Conservation (phyloP, 2,888 invertebrate genomes). For the Trissolcus brochymenae region DNA sequence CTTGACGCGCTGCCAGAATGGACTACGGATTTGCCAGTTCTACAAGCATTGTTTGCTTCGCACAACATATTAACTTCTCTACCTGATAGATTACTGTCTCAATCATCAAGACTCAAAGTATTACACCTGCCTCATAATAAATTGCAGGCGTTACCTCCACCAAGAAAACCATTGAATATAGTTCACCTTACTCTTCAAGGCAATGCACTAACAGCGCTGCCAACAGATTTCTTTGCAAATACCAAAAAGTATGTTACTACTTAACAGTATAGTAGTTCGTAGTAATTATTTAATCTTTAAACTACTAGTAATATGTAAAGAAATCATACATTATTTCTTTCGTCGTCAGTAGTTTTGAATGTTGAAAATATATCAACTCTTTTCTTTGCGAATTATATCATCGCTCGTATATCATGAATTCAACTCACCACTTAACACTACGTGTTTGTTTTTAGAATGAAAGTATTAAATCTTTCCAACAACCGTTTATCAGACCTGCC, state of each 20-base stretch:
- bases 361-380: too few relatives aligned
- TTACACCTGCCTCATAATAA: conserved; percentile 88
- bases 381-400: too few relatives aligned
- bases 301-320: too few relatives aligned
- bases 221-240: conserved; percentile 85
- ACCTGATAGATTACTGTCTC: conserved; percentile 86
- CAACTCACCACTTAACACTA: not conserved
- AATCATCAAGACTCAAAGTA: conserved; percentile 84
- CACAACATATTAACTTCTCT: conserved; percentile 84
- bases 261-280: too few relatives aligned
- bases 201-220: conserved; percentile 85
- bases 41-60: conserved; percentile 85
- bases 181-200: conserved; percentile 84
- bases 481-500: conserved; percentile 86
- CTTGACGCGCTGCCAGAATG: conserved; percentile 86
- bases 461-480: conserved; percentile 86
- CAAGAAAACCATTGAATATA: conserved; percentile 84
- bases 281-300: not conserved
- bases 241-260: conserved; percentile 77
- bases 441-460: conserved; percentile 76
- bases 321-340: too few relatives aligned
- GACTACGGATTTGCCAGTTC: conserved; percentile 84
- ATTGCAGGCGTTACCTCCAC: conserved; percentile 84
- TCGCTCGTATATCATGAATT: not conserved
- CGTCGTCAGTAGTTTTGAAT: too few relatives aligned